Percentiles rank a stretch among this genome's conserved stretches.
Evolutionary conservation across 2,113 vertebrate genomes (phyloP).

Genomic region (Indicator maculatus): DNA sequence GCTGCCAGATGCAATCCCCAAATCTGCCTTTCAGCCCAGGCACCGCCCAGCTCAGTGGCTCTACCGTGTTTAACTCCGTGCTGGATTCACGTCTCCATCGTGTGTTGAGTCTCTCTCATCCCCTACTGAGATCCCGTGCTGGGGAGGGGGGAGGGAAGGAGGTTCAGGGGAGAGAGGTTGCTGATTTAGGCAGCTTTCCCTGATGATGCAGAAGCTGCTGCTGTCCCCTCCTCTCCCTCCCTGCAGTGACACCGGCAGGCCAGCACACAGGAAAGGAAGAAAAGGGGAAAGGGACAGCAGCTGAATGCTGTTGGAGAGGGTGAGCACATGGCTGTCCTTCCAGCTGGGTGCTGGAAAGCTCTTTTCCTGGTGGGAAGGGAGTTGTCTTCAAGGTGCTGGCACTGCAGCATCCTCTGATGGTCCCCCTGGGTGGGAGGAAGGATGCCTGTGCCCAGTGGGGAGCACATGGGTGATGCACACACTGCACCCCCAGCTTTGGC

Average conservation of each 20-base stretch:
- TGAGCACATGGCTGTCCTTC: neutral
- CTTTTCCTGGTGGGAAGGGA: rapidly evolving
- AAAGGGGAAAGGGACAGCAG: neutral
- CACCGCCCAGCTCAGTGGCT: neutral
- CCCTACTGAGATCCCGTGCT: rapidly evolving
- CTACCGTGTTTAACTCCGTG: neutral
- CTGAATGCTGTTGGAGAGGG: neutral
- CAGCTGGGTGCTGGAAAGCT: neutral
- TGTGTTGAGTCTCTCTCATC: neutral
- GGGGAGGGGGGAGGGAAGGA: neutral
- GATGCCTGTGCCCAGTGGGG: rapidly evolving
- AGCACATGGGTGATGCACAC: neutral
- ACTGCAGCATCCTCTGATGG: neutral
- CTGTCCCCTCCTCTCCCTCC: neutral
- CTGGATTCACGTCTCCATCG: neutral
- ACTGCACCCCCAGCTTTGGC: rapidly evolving
- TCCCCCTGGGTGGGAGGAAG: neutral
- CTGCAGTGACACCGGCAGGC: neutral
- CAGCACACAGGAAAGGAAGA: neutral
- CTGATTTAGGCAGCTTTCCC: neutral
- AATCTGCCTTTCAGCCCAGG: neutral
- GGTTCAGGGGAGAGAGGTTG: neutral
- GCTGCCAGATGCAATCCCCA: neutral
- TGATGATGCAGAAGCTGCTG: neutral
- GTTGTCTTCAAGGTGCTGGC: neutral